phyloP scores from a whole-genome alignment of 2,888 invertebrate species.

The Pemphredon lugubris region DNA sequence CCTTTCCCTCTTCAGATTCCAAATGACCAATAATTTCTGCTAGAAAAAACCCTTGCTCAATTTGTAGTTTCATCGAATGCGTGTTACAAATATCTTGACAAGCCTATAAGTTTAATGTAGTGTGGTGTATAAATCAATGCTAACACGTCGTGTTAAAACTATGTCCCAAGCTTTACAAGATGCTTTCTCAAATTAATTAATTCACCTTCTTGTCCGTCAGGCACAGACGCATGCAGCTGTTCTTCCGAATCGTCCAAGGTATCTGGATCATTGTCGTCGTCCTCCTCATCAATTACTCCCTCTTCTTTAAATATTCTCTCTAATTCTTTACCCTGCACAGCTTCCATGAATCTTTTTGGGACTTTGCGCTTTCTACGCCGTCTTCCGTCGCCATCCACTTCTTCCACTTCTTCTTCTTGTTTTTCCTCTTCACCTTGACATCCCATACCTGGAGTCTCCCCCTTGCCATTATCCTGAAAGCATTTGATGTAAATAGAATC shows the following conservation, averaged over 20 bases:
- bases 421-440: slow-evolving; percentile 78
- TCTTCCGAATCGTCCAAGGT: slow-evolving; percentile 69
- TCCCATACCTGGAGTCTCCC: slow-evolving; percentile 38
- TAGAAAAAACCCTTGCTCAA: slow-evolving; percentile 19
- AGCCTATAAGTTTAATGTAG: no score
- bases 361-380: slow-evolving; percentile 85
- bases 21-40: slow-evolving; percentile 86
- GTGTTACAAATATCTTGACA: no score
- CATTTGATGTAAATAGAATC: neutral
- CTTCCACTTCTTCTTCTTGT: slow-evolving; percentile 77
- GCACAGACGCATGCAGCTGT: slow-evolving; percentile 60
- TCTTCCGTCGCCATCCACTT: slow-evolving; percentile 83
- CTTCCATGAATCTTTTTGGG: slow-evolving; percentile 83
- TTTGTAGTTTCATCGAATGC: neutral
- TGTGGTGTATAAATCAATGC: no score
- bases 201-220: slow-evolving; percentile 73
- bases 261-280: slow-evolving; percentile 57
- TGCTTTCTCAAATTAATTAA: neutral
- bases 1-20: slow-evolving; percentile 84
- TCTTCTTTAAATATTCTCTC: slow-evolving; percentile 88
- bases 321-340: slow-evolving; percentile 87
- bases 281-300: slow-evolving; percentile 86
- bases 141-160: no score
- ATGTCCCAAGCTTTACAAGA: no score
- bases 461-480: slow-evolving; percentile 38